These are phyloP conservation scores for Mesopsocus fuscifrons DNA, from an alignment of 2,888 invertebrate species.

Conservation along the genomic window DNA sequence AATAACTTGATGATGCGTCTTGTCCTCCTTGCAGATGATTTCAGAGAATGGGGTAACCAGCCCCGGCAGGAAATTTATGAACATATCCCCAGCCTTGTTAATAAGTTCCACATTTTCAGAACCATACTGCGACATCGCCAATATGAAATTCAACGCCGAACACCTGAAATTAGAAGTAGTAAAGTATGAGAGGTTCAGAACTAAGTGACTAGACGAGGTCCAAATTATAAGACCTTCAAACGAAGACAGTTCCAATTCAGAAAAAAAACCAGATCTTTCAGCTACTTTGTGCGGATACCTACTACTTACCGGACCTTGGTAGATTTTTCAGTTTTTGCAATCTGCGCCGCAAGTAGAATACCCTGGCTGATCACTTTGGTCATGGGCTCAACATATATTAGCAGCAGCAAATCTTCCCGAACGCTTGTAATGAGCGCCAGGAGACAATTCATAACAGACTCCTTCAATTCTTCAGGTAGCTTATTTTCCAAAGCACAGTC, in stretches of 20 bases:
- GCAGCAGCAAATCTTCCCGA: slow-evolving; percentile 29
- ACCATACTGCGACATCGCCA: slow-evolving; percentile 40
- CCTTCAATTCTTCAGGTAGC: slow-evolving; percentile 40
- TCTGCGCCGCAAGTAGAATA: slow-evolving; percentile 40
- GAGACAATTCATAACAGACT: slow-evolving; percentile 33
- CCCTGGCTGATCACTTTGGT: slow-evolving; percentile 40
- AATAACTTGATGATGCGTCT: slow-evolving; percentile 42
- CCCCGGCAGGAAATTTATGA: slow-evolving; percentile 42
- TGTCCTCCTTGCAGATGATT: slow-evolving; percentile 32
- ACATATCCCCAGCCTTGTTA: slow-evolving; percentile 32
- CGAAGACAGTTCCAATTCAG: too few species aligned
- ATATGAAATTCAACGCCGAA: slow-evolving; percentile 35
- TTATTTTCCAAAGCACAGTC: neutral
- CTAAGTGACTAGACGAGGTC: too few species aligned
- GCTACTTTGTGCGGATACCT: too few species aligned
- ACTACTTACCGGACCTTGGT: too few species aligned
- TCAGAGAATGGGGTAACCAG: slow-evolving; percentile 36
- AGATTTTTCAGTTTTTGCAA: slow-evolving; percentile 45
- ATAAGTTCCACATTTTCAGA: slow-evolving; percentile 25
- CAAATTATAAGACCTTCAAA: too few species aligned
- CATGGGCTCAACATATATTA: slow-evolving; percentile 34
- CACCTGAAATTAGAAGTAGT: slow-evolving; percentile 41
- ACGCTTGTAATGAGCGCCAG: slow-evolving; percentile 29
- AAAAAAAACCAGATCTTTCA: too few species aligned
- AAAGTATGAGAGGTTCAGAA: too few species aligned